These are phyloP conservation scores for Strigamia maritima DNA, from an alignment of 2,888 invertebrate species.

Conservation along the genomic window DNA sequence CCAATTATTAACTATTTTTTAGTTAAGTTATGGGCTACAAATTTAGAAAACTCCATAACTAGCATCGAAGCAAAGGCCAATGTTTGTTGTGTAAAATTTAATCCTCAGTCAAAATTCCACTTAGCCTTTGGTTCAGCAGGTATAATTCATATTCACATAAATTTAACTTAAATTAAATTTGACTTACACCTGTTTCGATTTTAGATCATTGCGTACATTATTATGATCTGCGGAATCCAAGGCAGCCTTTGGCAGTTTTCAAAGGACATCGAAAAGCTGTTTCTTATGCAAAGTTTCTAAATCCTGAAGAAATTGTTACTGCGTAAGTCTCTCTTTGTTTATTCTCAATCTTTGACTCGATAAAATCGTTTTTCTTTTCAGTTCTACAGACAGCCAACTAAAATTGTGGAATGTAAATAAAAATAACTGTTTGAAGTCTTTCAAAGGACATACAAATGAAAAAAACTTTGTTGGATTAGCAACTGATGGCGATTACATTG, in stretches of 20 bases:
- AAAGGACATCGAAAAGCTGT: constrained; percentile 90
- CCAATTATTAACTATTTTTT: constrained; percentile 35
- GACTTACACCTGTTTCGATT: background rate
- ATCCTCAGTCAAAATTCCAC: constrained; percentile 77
- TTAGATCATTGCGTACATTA: constrained; percentile 91
- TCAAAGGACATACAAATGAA: constrained; percentile 88
- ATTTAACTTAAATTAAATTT: background rate
- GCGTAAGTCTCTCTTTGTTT: constrained; percentile 60
- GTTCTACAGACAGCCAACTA: constrained; percentile 83
- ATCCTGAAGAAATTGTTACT: constrained; percentile 78
- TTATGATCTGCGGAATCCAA: constrained; percentile 82
- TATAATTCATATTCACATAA: constrained; percentile 44
- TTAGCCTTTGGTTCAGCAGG: constrained; percentile 89
- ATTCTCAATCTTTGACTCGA: background rate
- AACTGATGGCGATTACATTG: constrained; percentile 86
- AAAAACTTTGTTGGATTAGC: constrained; percentile 94
- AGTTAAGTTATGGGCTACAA: constrained; percentile 90
- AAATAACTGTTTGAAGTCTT: constrained; percentile 75
- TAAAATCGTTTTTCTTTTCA: constrained; percentile 45
- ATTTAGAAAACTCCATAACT: constrained; percentile 78
- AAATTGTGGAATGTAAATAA: constrained; percentile 84
- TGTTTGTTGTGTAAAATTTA: constrained; percentile 91
- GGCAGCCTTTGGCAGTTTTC: constrained; percentile 75
- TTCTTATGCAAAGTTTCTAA: constrained; percentile 88
- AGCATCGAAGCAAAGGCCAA: constrained; percentile 90